Base-by-base conservation (phyloP, 2,797 vertebrate genomes). In the Steatocranus sp. region DNA sequence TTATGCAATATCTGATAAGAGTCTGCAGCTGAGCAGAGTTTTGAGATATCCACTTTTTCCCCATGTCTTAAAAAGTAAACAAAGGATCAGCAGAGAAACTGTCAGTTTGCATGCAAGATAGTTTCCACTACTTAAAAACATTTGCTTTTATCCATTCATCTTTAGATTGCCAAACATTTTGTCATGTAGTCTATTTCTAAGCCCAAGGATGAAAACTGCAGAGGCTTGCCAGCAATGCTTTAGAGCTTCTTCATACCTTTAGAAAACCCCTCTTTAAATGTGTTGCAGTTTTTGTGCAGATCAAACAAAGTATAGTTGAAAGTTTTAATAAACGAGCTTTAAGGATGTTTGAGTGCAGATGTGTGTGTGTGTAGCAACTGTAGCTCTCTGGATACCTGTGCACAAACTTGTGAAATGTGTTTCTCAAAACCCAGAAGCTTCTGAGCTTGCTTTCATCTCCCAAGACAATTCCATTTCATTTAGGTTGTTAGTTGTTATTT, bases 1-100 rank as follows among this genome's bases (percentile, higher is more conserved):
- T 46, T 70, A 27, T 27, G 15, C 8, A 81, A 49, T 38, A 58
- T 83, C 70, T 76, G 50, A 48, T 8, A 41, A 43, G 10, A 61
- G 12, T 68, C 5, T 70, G 15, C 23, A 46, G 15, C 18, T 46
- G 14, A 70, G 0, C 41, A 70, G 61, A 66, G 38, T 46, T 70
- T 68, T 23, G n/a, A 68, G 20, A 25, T 68, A 8, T 25, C 12
- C 8, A 41, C 20, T 41, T 10, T 17, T 2, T 1, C 34, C 2
- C 3, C 34, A 18, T 0, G 14, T 61, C 30, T 34, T 17, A 70
- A 48, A 27, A 48, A 30, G 41, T 46, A 73, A 48, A 73, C 3
- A 12, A 73, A 73, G 41, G 25, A 46, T 7, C 10, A 73, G 0
- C 15, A 73, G 15, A 30, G 0, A 70, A 0, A 70, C 6, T 27